Percentiles rank a stretch among this genome's conserved stretches.
Evolutionary conservation across 2,113 vertebrate species (phyloP).

Genomic region (Hydropotes inermis): DNA sequence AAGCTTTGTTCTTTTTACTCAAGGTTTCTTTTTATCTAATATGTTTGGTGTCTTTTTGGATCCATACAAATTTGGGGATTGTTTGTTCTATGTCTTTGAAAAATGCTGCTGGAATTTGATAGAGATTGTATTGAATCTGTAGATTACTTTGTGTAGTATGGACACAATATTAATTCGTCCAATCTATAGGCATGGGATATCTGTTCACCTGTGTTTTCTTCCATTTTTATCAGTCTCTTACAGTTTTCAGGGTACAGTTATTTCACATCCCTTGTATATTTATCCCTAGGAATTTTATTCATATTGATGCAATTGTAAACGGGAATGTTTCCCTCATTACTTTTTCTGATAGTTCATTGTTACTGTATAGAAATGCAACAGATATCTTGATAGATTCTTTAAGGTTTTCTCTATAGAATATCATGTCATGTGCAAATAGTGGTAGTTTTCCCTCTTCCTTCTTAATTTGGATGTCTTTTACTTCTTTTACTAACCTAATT

Average conservation of each 20-base stretch:
- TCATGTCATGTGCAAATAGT: neutral
- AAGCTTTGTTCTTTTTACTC: neutral
- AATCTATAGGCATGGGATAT: neutral
- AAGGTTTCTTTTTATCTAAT: neutral
- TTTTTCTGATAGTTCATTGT: neutral
- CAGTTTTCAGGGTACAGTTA: neutral
- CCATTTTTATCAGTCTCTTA: neutral
- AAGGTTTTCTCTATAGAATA: neutral
- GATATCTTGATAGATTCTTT: neutral
- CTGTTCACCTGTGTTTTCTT: neutral
- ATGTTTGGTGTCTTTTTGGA: neutral
- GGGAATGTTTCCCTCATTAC: neutral
- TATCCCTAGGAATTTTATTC: neutral
- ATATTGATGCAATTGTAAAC: neutral
- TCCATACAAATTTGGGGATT: neutral
- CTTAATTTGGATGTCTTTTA: neutral
- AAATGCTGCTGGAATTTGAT: neutral
- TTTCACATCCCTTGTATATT: neutral
- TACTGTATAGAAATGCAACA: neutral
- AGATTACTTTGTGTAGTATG: neutral
- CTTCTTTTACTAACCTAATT: neutral
- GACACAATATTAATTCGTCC: neutral
- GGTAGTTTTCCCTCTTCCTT: neutral
- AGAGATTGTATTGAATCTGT: neutral
- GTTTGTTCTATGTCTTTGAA: neutral